A percentile compares a stretch with the other conserved stretches of the same genome.
phyloP scores from a whole-genome alignment of 2,888 invertebrate species.

The Zootermopsis nevadensis region DNA sequence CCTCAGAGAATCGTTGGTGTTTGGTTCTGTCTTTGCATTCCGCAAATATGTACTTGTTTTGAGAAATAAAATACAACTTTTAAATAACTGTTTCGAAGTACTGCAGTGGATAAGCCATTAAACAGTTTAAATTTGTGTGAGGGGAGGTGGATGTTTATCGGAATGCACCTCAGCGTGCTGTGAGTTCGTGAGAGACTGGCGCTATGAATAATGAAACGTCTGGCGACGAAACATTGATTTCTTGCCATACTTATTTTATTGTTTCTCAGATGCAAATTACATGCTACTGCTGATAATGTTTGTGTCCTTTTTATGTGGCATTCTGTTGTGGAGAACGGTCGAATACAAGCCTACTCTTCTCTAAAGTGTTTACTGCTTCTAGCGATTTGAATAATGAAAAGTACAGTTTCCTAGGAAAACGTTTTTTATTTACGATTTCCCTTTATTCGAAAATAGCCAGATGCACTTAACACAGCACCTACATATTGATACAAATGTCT shows the following conservation, averaged over 20 bases:
- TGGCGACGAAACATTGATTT: slow-evolving; percentile 26
- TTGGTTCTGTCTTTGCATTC: too few relatives aligned
- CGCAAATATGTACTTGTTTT: too few relatives aligned
- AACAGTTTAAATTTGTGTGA: background rate
- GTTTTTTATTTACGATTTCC: too few relatives aligned
- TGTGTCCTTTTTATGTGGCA: background rate
- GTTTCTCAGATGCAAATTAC: slow-evolving; percentile 11
- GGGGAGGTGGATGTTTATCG: background rate
- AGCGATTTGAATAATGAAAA: background rate
- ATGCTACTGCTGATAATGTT: background rate
- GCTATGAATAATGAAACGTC: slow-evolving; percentile 15
- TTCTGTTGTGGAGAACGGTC: background rate
- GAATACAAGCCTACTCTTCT: background rate
- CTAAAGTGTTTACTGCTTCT: background rate
- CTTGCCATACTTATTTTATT: slow-evolving; percentile 32
- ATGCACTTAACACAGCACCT: too few relatives aligned
- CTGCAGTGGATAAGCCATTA: background rate
- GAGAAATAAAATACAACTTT: too few relatives aligned
- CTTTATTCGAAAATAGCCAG: too few relatives aligned
- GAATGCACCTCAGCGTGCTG: background rate
- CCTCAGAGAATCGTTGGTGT: too few relatives aligned
- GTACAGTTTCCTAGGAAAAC: too few relatives aligned
- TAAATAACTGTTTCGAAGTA: too few relatives aligned
- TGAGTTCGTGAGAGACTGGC: background rate
- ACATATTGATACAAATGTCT: too few relatives aligned